phyloP scores from a whole-genome alignment of 2,113 vertebrate species.

The Cairina moschata region DNA sequence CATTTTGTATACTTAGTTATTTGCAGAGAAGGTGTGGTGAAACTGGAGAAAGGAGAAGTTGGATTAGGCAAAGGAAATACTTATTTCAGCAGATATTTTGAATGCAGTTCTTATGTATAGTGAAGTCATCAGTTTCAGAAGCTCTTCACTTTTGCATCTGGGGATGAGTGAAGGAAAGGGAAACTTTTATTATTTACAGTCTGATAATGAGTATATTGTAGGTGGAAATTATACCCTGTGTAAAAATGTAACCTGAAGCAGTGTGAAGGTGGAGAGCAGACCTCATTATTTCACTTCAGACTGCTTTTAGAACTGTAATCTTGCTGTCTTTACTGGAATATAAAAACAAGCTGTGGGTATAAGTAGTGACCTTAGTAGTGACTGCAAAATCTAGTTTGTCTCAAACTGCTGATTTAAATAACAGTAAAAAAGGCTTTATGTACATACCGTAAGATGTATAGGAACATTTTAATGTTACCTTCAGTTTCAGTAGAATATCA shows the following conservation, averaged over 20 bases:
- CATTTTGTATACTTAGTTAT: background rate
- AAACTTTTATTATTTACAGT: background rate
- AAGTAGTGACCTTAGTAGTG: background rate
- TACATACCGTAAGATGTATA: background rate
- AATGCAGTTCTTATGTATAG: background rate
- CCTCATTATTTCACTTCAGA: background rate
- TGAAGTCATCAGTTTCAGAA: background rate
- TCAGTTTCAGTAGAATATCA: background rate
- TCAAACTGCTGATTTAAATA: background rate
- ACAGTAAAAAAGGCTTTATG: background rate
- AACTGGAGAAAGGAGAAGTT: conserved; percentile 28
- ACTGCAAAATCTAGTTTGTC: background rate
- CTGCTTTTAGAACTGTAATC: background rate
- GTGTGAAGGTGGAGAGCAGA: background rate
- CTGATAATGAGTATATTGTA: background rate
- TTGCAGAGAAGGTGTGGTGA: conserved; percentile 40
- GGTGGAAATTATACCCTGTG: background rate
- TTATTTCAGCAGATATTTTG: conserved; percentile 16
- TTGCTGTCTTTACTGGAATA: background rate
- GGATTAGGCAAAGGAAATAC: background rate
- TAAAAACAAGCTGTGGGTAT: background rate
- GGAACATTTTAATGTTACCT: background rate
- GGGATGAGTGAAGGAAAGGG: background rate
- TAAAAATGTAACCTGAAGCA: background rate
- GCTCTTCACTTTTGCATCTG: background rate